Evolutionary conservation across 2,113 vertebrate genomes (phyloP), one percentile per base, ranked within the genome.

Genomic region (Trogon surrucura): DNA sequence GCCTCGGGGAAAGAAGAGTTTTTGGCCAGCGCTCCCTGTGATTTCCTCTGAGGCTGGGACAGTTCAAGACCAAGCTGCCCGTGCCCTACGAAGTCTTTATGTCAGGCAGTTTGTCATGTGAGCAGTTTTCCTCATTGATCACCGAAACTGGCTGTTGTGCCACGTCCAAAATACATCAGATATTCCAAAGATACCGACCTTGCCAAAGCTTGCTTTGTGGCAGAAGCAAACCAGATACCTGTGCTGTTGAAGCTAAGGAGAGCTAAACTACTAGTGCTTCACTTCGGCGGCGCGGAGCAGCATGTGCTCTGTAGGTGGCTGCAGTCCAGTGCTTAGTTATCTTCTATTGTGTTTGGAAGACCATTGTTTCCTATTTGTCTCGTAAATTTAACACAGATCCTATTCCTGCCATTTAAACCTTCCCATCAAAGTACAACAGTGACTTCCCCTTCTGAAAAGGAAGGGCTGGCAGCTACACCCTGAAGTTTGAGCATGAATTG

Each of bases 281-380:
- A 1, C 44, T 67, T 73, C 30, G 38, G 45, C 2, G 3, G 69
- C 30, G 79, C 65, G 57, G 72, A 47, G 87, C 72, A 54, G 54
- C 9, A 2, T 48, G 83, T 87, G 87, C 88, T 86, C 58, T 88
- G 60, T 19, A 62, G 62, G 73, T 96, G 96, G 97, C 96, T 85
- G 64, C 11, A 10, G 50, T 93, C 94, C 97, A 95, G 4, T 12
- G 64, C 86, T 91, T 95, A 66, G 95, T 96, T 96, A 97, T 97
- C 96, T 97, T 54, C 96, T 82, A 91, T 97, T 97, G 91, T 96
- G 81, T 88, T 95, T 96, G 95, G 97, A 95, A 94, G 91, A 96
- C 91, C 95, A 93, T 87, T 81, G 93, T 96, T 98, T 97, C 96
- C 96, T 96, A 93, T 94, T 96, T 96, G 95, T 97, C 95, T 95